Evolutionary conservation across 2,797 vertebrate species (phyloP), one percentile per base, ranked within the genome.

Genomic region (Carapus acus): DNA sequence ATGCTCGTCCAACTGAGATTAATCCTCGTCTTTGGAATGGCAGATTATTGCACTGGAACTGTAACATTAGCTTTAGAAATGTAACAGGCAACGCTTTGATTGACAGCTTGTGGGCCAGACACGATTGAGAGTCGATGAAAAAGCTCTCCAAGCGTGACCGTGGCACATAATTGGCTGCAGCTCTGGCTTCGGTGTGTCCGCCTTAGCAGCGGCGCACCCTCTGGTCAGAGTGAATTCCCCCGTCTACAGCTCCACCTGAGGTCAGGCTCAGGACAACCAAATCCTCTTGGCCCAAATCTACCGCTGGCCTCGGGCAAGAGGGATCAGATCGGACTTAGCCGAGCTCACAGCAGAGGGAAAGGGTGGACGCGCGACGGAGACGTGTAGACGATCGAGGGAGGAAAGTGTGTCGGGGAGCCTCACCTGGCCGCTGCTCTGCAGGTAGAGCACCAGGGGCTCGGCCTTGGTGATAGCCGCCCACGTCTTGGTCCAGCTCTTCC

Each of bases 351-450:
- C 31, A 29, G 43, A 47, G 31, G 24, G 24, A 9, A 27, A 4
- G 24, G 24, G 9, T 9, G 24, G 24, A 27, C 24, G 24, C 5
- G 9, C 9, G 24, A 9, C 4, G 24, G 24, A 9, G 24, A 27
- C 24, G 24, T 27, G 24, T 27, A 9, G 24, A 27, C 24, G 24
- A 27, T 27, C 24, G 24, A 9, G 24, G 5, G 24, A 4, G 4
- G 24, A 27, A 27, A 5, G 24, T 27, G 9, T 4, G 9, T 41
- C 4, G 4, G 23, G 48, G 44, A 33, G 29, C 46, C 61, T 81
- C 74, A 93, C 93, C 91, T 93, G 93, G 72, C 76, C 86, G 29
- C 65, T 85, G 64, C 74, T 88, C 69, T 92, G 91, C 23, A 92
- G 66, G 69, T 89, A 89, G 41, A 96, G 75, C 62, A 93, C 87